A percentile compares a stretch with the other conserved stretches of the same genome.
Conservation (phyloP, 2,888 invertebrate species). For the Yponomeuta evonymella region DNA sequence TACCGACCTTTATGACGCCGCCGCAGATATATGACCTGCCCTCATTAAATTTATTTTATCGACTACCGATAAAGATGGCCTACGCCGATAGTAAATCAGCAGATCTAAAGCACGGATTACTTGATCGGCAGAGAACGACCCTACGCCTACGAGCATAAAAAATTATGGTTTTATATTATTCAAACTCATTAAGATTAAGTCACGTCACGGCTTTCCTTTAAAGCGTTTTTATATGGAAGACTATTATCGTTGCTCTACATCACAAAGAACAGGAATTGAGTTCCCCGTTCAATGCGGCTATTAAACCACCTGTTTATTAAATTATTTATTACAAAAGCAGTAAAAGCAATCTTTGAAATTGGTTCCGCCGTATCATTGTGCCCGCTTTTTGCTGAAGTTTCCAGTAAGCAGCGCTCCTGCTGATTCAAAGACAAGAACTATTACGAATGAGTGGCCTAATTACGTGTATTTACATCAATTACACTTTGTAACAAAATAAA, state of each 20-base stretch:
- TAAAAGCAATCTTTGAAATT: slow-evolving; percentile 41
- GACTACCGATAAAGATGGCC: slow-evolving; percentile 59
- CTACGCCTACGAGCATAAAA: slow-evolving; percentile 48
- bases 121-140: slow-evolving; percentile 57
- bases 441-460: background rate
- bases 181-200: slow-evolving; percentile 67
- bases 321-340: slow-evolving; percentile 48
- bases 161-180: slow-evolving; percentile 72
- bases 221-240: slow-evolving; percentile 60
- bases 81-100: slow-evolving; percentile 60
- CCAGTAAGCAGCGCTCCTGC: background rate
- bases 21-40: slow-evolving; percentile 62
- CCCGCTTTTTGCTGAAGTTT: background rate
- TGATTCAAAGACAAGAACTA: background rate
- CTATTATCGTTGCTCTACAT: slow-evolving; percentile 64
- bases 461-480: slow-evolving; percentile 10
- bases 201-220: slow-evolving; percentile 60
- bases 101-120: slow-evolving; percentile 49
- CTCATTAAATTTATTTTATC: slow-evolving; percentile 73
- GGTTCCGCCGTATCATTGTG: slow-evolving; percentile 18
- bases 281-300: slow-evolving; percentile 44
- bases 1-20: slow-evolving; percentile 72
- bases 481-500: slow-evolving; percentile 29
- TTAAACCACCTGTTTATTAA: slow-evolving; percentile 57
- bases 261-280: slow-evolving; percentile 57